Percentiles rank a stretch among this genome's conserved stretches.
Evolutionary conservation across 1,140 invertebrate genomes (phyloP).

Genomic region (Caenorhabditis briggsae): DNA sequence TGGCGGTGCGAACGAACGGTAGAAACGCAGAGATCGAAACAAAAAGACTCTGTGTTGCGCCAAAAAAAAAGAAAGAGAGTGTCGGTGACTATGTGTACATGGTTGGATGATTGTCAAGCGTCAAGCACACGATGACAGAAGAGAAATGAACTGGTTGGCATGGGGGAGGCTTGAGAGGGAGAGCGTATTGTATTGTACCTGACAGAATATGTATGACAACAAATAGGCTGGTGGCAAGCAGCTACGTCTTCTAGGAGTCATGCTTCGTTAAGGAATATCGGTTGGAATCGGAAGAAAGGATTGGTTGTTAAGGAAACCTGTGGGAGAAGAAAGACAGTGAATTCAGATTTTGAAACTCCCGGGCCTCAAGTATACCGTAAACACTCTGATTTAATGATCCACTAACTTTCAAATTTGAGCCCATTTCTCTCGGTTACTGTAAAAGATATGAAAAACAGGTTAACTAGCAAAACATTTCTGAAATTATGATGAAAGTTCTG

Average conservation of each 20-base stretch:
- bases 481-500: too few relatives aligned
- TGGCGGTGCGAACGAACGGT: not conserved
- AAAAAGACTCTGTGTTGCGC: not conserved
- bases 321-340: not conserved
- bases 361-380: too few relatives aligned
- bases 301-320: not conserved
- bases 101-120: constrained; percentile 54
- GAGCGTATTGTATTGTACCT: constrained; percentile 38
- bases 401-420: too few relatives aligned
- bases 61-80: not conserved
- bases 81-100: constrained; percentile 53
- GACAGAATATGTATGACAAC: constrained; percentile 22
- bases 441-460: too few relatives aligned
- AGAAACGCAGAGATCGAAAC: constrained; percentile 51
- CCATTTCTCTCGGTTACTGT: too few relatives aligned
- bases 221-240: not conserved
- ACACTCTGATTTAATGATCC: too few relatives aligned
- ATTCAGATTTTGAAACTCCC: too few relatives aligned
- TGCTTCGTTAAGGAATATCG: constrained; percentile 7
- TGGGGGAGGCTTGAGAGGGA: not conserved
- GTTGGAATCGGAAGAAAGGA: too few relatives aligned
- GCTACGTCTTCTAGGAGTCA: not conserved
- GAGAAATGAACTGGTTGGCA: constrained; percentile 21
- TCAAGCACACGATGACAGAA: constrained; percentile 26
- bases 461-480: too few relatives aligned